phyloP scores from a whole-genome alignment of 2,888 invertebrate genomes.

The Ormyrus thymus region DNA sequence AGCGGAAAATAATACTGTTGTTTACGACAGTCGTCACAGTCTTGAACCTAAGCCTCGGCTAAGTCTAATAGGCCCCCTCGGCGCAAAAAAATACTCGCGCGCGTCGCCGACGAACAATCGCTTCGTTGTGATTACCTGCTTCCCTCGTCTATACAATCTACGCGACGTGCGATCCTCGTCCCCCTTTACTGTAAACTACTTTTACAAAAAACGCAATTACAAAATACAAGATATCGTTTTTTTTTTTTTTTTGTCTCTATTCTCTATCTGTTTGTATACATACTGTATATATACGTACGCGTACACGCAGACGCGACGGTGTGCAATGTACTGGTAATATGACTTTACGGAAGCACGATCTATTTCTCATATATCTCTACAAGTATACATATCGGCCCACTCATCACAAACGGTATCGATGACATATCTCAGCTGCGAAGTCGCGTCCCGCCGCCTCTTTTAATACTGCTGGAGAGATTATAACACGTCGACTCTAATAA shows the following conservation, averaged over 20 bases:
- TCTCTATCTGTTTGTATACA: conserved; percentile 19
- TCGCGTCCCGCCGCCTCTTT: neutral
- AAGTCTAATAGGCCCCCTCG: neutral
- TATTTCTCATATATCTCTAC: conserved; percentile 59
- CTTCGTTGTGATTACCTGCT: conserved; percentile 7
- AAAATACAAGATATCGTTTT: conserved; percentile 64
- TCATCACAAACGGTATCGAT: neutral
- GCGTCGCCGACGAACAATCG: conserved; percentile 4
- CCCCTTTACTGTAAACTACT: conserved; percentile 39
- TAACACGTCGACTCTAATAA: conserved; percentile 19
- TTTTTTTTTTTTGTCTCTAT: no score
- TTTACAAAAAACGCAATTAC: conserved; percentile 63
- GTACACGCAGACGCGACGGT: conserved; percentile 57
- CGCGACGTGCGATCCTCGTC: neutral
- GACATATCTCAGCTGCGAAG: conserved; percentile 3
- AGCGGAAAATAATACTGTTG: conserved; percentile 38
- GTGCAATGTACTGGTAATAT: conserved; percentile 48
- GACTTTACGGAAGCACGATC: conserved; percentile 66
- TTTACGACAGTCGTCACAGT: conserved; percentile 9
- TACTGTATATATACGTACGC: conserved; percentile 30
- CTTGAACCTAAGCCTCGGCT: conserved; percentile 12
- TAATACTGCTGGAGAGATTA: conserved; percentile 30
- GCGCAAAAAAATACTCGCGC: conserved; percentile 17
- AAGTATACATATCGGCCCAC: conserved; percentile 22
- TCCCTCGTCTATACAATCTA: conserved; percentile 24